Evolutionary conservation across 2,888 invertebrate genomes (phyloP), one percentile per base, ranked within the genome.

Genomic region (Cerastis leucographa): DNA sequence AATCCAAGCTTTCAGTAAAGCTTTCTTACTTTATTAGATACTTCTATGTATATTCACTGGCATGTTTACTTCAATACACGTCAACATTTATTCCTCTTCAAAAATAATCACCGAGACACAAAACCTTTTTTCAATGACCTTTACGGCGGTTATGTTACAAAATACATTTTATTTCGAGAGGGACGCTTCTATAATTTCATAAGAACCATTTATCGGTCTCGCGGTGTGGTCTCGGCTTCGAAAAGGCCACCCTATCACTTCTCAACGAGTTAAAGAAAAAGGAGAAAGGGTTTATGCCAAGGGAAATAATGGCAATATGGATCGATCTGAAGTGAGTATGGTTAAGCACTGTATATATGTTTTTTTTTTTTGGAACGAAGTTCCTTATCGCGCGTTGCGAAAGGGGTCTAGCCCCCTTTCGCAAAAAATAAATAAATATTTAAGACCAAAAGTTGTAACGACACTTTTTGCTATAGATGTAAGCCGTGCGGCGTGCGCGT

Each of bases 91-190:
- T 64, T 44, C 49, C n/a, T 25, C 35, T 81, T 61, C n/a, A 69
- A 65, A 79, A 69, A 14, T 59, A 64, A 83, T 78, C 12, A 46
- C 59, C 42, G n/a, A 40, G 42, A 76, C n/a, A 35, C 25, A 68
- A 44, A 78, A 68, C 64, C 78, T 69, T 83, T 83, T 78, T 54
- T 40, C 29, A 72, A 4, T 79, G 72, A 81, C 67, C 71, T 81
- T 81, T 76, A 76, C 14, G 54, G 59, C 77, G 82, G 85, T 83
- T 85, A 82, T 71, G 65, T 85, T 85, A 83, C 82, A 81, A 71
- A 71, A 80, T 69, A 71, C 85, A 66, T 76, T 76, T 85, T 76
- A 81, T 85, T 67, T 74, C n/a, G 40, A 46, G 70, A 35, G 46
- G 49, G 14, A 68, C 76, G 68, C 82, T 82, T 70, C 78, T 83